These are phyloP conservation scores for Bubalus kerabau DNA, from an alignment of 2,113 vertebrate species.

Conservation along the genomic window DNA sequence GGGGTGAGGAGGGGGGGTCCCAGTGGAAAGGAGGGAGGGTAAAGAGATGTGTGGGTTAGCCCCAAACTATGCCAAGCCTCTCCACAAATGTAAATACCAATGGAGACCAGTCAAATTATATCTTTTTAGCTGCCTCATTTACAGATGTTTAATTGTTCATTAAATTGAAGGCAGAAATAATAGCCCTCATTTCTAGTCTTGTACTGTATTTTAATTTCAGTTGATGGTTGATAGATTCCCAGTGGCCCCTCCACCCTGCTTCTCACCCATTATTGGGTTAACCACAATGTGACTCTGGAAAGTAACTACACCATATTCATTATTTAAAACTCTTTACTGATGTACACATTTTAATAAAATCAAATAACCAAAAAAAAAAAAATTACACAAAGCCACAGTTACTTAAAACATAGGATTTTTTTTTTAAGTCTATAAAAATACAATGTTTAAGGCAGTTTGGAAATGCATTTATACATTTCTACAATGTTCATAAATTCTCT, in stretches of 20 bases:
- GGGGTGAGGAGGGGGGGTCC: too few species aligned
- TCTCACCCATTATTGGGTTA: conserved; percentile 20
- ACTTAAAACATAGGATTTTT: conserved; percentile 87
- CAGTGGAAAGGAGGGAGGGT: neutral
- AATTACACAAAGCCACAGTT: conserved; percentile 84
- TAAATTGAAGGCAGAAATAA: conserved; percentile 77
- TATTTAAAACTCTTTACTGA: conserved; percentile 85
- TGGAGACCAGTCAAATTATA: conserved; percentile 48
- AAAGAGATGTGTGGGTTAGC: neutral
- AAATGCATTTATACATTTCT: conserved; percentile 93
- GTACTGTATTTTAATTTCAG: conserved; percentile 49
- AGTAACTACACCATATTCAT: conserved; percentile 72
- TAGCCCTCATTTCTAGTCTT: conserved; percentile 70
- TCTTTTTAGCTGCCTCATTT: conserved; percentile 78
- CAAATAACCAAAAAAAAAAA: conserved; percentile 68
- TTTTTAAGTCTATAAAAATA: conserved; percentile 92
- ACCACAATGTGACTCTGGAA: conserved; percentile 66
- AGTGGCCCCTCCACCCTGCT: neutral
- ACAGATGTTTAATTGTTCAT: conserved; percentile 77
- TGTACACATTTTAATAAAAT: conserved; percentile 77
- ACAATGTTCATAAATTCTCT: conserved; percentile 92
- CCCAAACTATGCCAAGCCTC: neutral
- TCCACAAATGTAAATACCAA: conserved; percentile 68
- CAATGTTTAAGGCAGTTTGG: conserved; percentile 92
- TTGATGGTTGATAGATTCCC: conserved; percentile 38